phyloP scores from a whole-genome alignment of 2,797 vertebrate genomes.

The Eulemur mongoz region DNA sequence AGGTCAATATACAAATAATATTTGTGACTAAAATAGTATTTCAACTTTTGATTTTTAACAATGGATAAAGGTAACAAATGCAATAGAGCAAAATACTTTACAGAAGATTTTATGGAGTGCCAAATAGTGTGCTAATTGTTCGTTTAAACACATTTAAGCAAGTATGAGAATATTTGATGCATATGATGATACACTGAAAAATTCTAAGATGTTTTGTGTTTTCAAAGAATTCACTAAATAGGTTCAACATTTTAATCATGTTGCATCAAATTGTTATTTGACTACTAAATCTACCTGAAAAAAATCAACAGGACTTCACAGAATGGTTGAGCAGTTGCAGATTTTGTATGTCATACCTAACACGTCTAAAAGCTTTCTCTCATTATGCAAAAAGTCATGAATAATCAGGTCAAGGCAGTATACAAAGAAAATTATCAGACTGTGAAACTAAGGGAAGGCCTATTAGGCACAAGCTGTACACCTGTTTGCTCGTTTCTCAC shows the following conservation, averaged over 20 bases:
- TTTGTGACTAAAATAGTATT: not conserved
- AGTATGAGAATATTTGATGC: not conserved
- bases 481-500: constrained; percentile 23
- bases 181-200: not conserved
- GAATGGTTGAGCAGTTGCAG: constrained; percentile 30
- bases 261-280: constrained; percentile 8
- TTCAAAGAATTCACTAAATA: not conserved
- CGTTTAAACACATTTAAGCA: not conserved
- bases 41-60: not conserved
- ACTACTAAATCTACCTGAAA: not conserved
- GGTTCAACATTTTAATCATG: constrained; percentile 35
- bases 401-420: constrained; percentile 60
- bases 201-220: not conserved
- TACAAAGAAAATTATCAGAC: constrained; percentile 48
- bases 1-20: not conserved
- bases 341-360: constrained; percentile 26
- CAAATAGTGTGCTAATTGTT: not conserved
- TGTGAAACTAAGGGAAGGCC: constrained; percentile 60
- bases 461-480: constrained; percentile 49
- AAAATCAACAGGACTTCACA: not conserved
- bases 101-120: not conserved
- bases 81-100: not conserved
- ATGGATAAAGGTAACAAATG: not conserved
- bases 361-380: constrained; percentile 55
- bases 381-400: constrained; percentile 51